Percentiles rank a stretch among this genome's conserved stretches.
Evolutionary conservation across 2,113 vertebrate species (phyloP).

Genomic region (Cygnus atratus): DNA sequence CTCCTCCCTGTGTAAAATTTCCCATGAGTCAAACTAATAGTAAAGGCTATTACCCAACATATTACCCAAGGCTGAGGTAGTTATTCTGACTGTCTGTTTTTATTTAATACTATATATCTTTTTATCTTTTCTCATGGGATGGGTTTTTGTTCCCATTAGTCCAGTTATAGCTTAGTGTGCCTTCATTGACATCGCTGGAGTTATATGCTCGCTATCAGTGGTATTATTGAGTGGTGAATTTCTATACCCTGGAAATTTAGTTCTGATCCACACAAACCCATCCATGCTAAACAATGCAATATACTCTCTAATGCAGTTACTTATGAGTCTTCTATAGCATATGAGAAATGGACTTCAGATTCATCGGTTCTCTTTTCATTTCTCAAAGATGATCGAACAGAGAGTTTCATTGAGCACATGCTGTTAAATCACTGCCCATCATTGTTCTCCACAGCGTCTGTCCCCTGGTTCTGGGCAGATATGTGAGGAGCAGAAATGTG

Average conservation of each 20-base stretch:
- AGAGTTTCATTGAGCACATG: background rate
- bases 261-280: background rate
- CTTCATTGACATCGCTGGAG: background rate
- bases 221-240: background rate
- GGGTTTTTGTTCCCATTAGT: constrained; percentile 17
- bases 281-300: background rate
- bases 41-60: constrained; percentile 24
- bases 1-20: constrained; percentile 16
- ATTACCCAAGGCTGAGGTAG: background rate
- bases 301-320: background rate
- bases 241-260: background rate
- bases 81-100: constrained; percentile 37
- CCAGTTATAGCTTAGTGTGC: background rate
- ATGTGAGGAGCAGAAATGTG: background rate
- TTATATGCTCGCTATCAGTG: background rate
- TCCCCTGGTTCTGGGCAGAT: background rate
- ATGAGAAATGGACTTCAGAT: constrained; percentile 1
- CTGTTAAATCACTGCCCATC: background rate
- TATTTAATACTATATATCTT: constrained; percentile 53
- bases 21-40: constrained; percentile 32
- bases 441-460: background rate
- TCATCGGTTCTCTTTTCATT: background rate
- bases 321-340: background rate
- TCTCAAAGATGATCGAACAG: background rate
- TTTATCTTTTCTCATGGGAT: constrained; percentile 10